These are phyloP conservation scores for Tricholaema leucomelas DNA, from an alignment of 2,113 vertebrate species.

Conservation along the genomic window DNA sequence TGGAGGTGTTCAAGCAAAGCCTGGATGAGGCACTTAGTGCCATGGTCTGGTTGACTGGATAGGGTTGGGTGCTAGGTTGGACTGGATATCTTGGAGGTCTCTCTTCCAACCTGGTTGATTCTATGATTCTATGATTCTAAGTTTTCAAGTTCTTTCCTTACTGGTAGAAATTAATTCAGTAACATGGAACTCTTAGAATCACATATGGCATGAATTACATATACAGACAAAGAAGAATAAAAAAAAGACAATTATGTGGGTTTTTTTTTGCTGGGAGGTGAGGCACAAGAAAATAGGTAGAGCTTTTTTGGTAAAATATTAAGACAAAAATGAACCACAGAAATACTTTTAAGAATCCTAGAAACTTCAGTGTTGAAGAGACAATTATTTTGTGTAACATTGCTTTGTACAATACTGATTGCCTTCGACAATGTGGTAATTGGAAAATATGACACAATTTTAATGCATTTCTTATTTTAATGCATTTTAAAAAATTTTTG, in stretches of 20 bases:
- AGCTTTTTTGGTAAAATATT: not conserved
- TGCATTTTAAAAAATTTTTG: too few relatives aligned
- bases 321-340: not conserved
- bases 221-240: not conserved
- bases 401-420: not conserved
- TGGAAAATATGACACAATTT: not conserved
- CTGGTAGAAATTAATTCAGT: not conserved
- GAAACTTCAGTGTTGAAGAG: not conserved
- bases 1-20: too few relatives aligned
- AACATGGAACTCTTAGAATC: not conserved
- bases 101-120: too few relatives aligned
- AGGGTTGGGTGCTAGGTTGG: too few relatives aligned
- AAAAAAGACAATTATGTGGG: not conserved
- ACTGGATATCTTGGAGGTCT: too few relatives aligned
- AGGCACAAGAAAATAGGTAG: not conserved
- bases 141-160: not conserved
- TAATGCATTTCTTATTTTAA: not conserved
- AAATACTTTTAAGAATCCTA: not conserved
- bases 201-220: not conserved
- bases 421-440: not conserved
- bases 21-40: too few relatives aligned
- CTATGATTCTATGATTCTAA: too few relatives aligned
- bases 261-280: accelerated
- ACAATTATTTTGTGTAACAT: not conserved
- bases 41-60: too few relatives aligned